Evolutionary conservation across 92 coral and sea anemone genomes (phyloP).

Genomic region (Epizoanthus fatuus): DNA sequence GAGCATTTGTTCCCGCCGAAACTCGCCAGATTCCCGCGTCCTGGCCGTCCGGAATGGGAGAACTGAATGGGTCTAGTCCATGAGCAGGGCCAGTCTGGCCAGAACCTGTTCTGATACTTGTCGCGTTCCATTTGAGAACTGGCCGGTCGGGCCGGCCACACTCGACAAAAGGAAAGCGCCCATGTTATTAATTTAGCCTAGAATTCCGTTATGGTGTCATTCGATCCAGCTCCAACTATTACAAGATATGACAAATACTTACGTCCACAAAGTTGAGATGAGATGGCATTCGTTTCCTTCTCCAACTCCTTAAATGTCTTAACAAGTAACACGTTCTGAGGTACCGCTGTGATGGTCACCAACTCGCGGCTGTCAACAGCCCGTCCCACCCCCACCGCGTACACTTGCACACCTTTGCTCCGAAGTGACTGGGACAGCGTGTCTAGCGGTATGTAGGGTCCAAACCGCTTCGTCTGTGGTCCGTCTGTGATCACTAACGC

Average conservation of each 20-base stretch:
- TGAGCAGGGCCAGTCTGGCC: not conserved
- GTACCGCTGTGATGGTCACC: not conserved
- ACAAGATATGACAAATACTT: not conserved
- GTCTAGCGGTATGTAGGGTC: not conserved
- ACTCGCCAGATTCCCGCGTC: no score
- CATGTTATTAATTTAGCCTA: not conserved
- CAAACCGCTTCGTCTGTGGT: slow-evolving; percentile 1
- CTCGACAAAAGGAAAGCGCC: not conserved
- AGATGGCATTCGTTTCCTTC: not conserved
- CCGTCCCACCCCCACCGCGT: slow-evolving; percentile 37
- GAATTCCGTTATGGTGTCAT: not conserved
- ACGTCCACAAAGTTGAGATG: not conserved
- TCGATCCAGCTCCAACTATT: not conserved
- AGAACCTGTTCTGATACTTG: not conserved
- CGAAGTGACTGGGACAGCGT: slow-evolving; percentile 2
- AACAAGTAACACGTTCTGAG: not conserved
- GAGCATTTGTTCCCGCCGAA: no score
- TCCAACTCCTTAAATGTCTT: not conserved
- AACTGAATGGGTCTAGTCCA: not conserved
- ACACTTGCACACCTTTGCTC: slow-evolving; percentile 32
- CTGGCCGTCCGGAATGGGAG: not conserved
- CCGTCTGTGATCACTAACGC: slow-evolving; percentile 18
- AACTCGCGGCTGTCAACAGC: not conserved
- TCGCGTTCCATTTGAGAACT: not conserved
- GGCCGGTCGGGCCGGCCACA: no score